These are phyloP conservation scores for Atta texana DNA, from an alignment of 1,140 invertebrate genomes.

Conservation along the genomic window DNA sequence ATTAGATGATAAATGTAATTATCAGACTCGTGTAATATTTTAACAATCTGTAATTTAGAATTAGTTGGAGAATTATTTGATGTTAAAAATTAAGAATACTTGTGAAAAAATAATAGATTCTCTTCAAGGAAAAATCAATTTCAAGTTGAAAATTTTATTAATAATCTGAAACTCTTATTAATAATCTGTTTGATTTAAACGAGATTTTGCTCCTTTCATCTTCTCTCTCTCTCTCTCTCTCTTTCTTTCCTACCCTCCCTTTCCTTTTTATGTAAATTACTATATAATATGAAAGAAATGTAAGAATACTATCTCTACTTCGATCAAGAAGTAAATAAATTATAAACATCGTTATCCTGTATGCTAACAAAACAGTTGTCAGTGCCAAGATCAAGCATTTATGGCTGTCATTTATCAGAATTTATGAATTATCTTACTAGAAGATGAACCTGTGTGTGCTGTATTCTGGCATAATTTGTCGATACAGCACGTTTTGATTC, in stretches of 20 bases:
- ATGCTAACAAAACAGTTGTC: background rate
- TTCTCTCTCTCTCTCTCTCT: too few species aligned
- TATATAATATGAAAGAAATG: background rate
- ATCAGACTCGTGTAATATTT: too few species aligned
- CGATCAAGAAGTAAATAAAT: background rate
- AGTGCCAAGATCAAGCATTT: slow-evolving; percentile 31
- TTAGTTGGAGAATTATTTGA: background rate
- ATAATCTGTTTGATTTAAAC: background rate
- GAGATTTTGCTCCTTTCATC: too few species aligned
- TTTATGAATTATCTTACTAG: slow-evolving; percentile 35
- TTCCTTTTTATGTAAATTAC: background rate
- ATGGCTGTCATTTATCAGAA: slow-evolving; percentile 1
- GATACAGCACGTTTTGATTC: slow-evolving; percentile 17
- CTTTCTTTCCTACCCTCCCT: background rate
- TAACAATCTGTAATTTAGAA: background rate
- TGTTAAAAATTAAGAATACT: background rate
- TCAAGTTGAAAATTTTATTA: background rate
- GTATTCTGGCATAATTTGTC: slow-evolving; percentile 6
- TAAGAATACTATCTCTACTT: background rate
- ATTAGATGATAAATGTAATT: too few species aligned
- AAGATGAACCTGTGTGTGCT: background rate
- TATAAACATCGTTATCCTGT: background rate
- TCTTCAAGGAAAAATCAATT: background rate
- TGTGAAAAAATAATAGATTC: background rate
- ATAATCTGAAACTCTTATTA: background rate